phyloP scores from a whole-genome alignment of 2,888 invertebrate genomes.

The Eristalis tenax region DNA sequence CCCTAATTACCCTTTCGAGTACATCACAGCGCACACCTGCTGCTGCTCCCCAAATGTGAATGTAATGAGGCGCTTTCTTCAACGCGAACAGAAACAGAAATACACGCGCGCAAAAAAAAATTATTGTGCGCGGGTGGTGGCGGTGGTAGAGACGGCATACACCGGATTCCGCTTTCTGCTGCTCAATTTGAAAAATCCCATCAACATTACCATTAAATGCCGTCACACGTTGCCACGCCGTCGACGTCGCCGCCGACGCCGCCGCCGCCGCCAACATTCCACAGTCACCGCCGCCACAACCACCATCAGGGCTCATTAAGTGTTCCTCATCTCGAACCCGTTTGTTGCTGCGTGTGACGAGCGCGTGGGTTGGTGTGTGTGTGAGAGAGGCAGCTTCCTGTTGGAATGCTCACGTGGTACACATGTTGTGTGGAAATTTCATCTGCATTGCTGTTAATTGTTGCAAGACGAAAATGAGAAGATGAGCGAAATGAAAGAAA shows the following conservation, averaged over 20 bases:
- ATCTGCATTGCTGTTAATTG: slow-evolving; percentile 18
- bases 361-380: too few species aligned
- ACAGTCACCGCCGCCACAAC: too few species aligned
- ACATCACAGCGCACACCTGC: background rate
- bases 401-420: background rate
- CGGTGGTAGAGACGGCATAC: background rate
- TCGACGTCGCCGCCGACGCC: too few species aligned
- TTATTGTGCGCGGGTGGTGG: too few species aligned
- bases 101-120: background rate
- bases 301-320: background rate
- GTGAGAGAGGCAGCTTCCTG: too few species aligned
- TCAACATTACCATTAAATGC: background rate
- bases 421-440: background rate
- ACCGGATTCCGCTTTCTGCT: background rate
- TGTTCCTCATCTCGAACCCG: background rate
- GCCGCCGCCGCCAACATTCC: too few species aligned
- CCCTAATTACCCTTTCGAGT: background rate
- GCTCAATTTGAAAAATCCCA: background rate
- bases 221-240: background rate
- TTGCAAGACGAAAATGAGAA: background rate
- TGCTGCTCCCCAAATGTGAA: background rate
- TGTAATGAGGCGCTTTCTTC: background rate
- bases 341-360: too few species aligned
- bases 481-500: background rate
- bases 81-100: background rate